These are phyloP conservation scores for Callocephalon fimbriatum DNA, from an alignment of 2,113 vertebrate genomes.

Conservation along the genomic window DNA sequence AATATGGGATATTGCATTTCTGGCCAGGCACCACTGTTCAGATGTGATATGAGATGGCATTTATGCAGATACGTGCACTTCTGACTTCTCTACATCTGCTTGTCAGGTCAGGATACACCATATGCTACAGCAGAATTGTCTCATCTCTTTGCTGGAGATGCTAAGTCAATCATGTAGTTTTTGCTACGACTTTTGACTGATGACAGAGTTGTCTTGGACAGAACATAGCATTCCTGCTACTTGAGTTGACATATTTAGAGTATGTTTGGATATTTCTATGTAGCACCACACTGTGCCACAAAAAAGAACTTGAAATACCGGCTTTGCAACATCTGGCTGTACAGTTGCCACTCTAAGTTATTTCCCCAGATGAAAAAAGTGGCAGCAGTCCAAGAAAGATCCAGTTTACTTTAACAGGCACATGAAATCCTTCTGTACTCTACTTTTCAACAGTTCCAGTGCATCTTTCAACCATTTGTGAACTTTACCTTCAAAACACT, in stretches of 20 bases:
- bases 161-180: neutral
- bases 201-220: neutral
- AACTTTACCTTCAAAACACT: neutral
- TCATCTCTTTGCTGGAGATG: neutral
- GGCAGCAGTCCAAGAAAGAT: constrained; percentile 48
- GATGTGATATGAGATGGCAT: constrained; percentile 33
- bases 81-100: neutral
- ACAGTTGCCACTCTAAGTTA: constrained; percentile 32
- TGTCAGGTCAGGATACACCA: neutral
- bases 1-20: neutral
- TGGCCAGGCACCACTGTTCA: neutral
- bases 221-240: neutral
- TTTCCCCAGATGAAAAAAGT: constrained; percentile 49
- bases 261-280: neutral
- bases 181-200: neutral
- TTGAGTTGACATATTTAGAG: neutral
- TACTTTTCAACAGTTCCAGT: neutral
- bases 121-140: neutral
- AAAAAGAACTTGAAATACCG: neutral
- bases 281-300: neutral
- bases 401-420: constrained; percentile 7
- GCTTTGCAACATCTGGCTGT: constrained; percentile 42
- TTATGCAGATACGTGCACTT: constrained; percentile 42
- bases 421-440: neutral
- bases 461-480: constrained; percentile 14